Percentiles rank a stretch among this genome's conserved stretches.
Evolutionary conservation across 2,797 vertebrate genomes (phyloP).

Genomic region (Clamator glandarius): DNA sequence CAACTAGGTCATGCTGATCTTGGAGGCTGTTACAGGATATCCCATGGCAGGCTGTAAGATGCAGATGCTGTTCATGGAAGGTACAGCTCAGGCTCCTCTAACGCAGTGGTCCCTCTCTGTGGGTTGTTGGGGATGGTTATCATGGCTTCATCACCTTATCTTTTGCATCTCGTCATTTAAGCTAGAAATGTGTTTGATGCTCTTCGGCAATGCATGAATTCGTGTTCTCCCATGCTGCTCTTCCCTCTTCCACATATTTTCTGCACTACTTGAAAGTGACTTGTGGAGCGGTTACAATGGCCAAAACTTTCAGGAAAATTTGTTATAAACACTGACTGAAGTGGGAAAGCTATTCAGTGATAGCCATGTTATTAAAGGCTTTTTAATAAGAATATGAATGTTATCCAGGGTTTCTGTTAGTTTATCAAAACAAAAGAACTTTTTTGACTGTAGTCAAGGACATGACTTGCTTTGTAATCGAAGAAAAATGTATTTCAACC

Average conservation of each 20-base stretch:
- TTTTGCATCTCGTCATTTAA: not conserved
- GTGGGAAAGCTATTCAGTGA: not conserved
- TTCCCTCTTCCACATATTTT: fast-evolving
- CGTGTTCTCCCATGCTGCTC: fast-evolving
- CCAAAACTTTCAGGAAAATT: not conserved
- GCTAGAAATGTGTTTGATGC: not conserved
- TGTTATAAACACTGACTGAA: not conserved
- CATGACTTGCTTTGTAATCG: not conserved
- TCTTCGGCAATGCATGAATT: not conserved
- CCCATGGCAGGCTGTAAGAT: not conserved
- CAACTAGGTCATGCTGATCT: not conserved
- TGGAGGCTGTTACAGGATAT: not conserved
- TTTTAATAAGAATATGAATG: not conserved
- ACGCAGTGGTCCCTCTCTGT: not conserved
- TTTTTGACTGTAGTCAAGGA: not conserved
- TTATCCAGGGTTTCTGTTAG: not conserved
- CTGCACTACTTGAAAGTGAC: not conserved
- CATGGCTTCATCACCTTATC: not conserved
- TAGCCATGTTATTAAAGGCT: not conserved
- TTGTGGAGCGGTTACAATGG: not conserved
- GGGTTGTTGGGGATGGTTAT: not conserved
- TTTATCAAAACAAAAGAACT: not conserved
- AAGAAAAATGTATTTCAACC: not conserved
- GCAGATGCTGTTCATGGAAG: not conserved
- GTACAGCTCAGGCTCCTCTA: not conserved